Conservation (phyloP, 35 echinoderm and acorn worm species). For the Lytechinus pictus region DNA sequence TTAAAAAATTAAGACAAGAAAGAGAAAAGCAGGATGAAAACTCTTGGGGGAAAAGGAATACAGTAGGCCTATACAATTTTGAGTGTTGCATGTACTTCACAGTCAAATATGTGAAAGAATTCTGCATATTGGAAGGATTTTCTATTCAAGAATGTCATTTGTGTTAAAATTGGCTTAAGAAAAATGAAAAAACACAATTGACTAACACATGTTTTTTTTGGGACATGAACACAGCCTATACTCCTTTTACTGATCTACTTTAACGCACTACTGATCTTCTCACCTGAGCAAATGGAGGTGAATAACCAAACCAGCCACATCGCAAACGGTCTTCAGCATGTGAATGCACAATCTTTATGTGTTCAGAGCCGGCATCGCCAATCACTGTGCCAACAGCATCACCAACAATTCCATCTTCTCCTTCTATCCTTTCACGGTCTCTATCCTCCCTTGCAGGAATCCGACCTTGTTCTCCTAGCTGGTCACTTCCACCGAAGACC, state of each 20-base stretch:
- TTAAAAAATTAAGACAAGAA: neutral
- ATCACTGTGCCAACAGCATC: neutral
- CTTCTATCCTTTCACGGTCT: neutral
- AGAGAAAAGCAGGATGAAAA: neutral
- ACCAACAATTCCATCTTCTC: neutral
- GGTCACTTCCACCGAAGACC: neutral
- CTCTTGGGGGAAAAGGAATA: neutral
- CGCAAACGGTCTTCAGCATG: neutral
- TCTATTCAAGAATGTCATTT: too few relatives aligned
- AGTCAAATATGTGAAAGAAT: too few relatives aligned
- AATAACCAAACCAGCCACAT: constrained; percentile 22
- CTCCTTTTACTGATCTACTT: too few relatives aligned
- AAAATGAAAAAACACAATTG: too few relatives aligned
- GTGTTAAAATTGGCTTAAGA: too few relatives aligned
- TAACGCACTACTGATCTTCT: neutral
- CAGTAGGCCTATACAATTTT: too few relatives aligned
- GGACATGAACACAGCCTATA: too few relatives aligned
- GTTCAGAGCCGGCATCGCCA: neutral
- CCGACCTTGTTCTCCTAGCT: neutral
- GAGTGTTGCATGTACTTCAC: too few relatives aligned
- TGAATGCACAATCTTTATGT: neutral
- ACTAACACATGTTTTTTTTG: too few relatives aligned
- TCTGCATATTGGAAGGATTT: too few relatives aligned
- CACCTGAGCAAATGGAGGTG: neutral
- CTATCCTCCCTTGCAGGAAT: neutral